Conservation (phyloP, 2,888 invertebrate species). For the Ochlodes sylvanus region DNA sequence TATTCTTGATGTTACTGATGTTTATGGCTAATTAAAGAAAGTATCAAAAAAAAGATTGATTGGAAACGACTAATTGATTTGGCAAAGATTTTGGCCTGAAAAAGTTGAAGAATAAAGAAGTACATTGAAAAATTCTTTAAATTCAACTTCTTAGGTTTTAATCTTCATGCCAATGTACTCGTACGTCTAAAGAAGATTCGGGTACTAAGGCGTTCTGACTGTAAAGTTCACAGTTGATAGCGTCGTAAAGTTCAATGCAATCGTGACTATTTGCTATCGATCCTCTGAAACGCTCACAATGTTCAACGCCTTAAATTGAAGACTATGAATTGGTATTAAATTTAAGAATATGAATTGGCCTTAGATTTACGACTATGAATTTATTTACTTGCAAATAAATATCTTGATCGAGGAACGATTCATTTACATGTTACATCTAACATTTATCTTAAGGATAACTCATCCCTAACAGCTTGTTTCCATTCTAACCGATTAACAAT, state of each 20-base stretch:
- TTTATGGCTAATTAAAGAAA: too few species aligned
- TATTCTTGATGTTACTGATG: too few species aligned
- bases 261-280: slow-evolving; percentile 29
- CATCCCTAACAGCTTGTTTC: too few species aligned
- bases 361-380: too few species aligned
- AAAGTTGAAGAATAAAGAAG: not conserved
- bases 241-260: slow-evolving; percentile 29
- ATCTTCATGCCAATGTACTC: not conserved
- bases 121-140: not conserved
- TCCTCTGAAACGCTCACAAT: slow-evolving; percentile 9
- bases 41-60: too few species aligned
- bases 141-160: not conserved
- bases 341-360: not conserved
- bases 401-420: too few species aligned
- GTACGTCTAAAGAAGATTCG: not conserved
- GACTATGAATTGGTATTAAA: slow-evolving; percentile 16
- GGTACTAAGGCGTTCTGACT: slow-evolving; percentile 10
- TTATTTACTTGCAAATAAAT: too few species aligned
- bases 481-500: too few species aligned
- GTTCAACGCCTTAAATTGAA: slow-evolving; percentile 14
- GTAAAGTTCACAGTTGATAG: slow-evolving; percentile 17
- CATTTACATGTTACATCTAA: too few species aligned
- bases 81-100: too few species aligned
- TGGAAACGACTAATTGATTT: too few species aligned
- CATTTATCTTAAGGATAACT: too few species aligned